A percentile compares a stretch with the other conserved stretches of the same genome.
Conservation (phyloP, 2,113 vertebrate genomes). For the Aphyosemion australe region DNA sequence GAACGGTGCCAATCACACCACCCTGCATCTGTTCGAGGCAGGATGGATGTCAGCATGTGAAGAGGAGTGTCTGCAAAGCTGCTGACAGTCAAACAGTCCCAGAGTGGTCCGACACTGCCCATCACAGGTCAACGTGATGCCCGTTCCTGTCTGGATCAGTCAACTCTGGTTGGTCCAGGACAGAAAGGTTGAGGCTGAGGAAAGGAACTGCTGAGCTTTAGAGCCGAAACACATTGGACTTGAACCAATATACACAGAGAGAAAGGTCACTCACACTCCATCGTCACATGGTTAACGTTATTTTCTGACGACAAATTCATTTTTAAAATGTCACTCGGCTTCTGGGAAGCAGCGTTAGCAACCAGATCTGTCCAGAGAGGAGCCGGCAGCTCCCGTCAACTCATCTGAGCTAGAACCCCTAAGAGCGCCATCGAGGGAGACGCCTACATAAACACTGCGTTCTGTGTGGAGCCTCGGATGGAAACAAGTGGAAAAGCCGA, state of each 20-base stretch:
- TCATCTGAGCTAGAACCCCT: constrained; percentile 1
- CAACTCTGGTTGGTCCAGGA: constrained; percentile 32
- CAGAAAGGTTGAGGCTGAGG: constrained; percentile 34
- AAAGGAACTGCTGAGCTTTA: constrained; percentile 28
- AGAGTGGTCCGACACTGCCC: constrained; percentile 35
- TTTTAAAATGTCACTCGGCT: constrained; percentile 69
- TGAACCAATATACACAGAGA: constrained; percentile 47
- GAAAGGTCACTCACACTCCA: constrained; percentile 60
- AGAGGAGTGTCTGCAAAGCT: constrained; percentile 55
- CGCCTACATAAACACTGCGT: constrained; percentile 5
- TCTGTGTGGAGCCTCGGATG: background rate
- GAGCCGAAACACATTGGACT: constrained; percentile 53
- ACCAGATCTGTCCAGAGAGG: constrained; percentile 18
- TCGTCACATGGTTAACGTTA: background rate
- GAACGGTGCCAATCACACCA: constrained; percentile 24
- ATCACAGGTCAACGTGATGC: constrained; percentile 37
- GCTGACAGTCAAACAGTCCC: constrained; percentile 69
- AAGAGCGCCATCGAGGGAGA: constrained; percentile 8
- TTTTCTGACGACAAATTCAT: constrained; percentile 58
- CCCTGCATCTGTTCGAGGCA: constrained; percentile 63
- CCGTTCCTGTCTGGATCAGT: constrained; percentile 27
- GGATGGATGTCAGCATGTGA: constrained; percentile 67
- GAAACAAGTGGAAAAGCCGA: constrained; percentile 19
- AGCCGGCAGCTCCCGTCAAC: too few relatives aligned
- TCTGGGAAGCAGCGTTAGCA: constrained; percentile 48